A percentile compares a stretch with the other conserved stretches of the same genome.
These are phyloP conservation scores for Betta splendens DNA, from an alignment of 2,797 vertebrate genomes.

Conservation along the genomic window DNA sequence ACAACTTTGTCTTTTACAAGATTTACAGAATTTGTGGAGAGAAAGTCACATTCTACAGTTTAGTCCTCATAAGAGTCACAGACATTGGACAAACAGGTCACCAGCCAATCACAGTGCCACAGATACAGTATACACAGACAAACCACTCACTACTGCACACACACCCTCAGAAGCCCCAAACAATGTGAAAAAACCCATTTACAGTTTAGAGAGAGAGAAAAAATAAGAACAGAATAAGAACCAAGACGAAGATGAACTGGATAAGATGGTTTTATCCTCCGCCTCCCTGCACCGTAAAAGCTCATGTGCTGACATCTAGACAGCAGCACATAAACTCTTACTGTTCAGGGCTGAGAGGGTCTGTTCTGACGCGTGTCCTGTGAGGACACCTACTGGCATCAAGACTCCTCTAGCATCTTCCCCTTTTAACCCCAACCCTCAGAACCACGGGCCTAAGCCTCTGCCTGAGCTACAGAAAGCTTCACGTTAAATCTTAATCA, in stretches of 20 bases:
- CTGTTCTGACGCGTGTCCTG: neutral
- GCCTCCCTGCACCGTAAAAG: slow-evolving; percentile 86
- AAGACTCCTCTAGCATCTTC: too few species aligned
- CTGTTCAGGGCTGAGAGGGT: slow-evolving; percentile 83
- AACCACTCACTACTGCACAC: too few species aligned
- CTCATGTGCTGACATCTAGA: slow-evolving; percentile 79
- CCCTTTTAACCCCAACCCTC: too few species aligned
- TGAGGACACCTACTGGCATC: neutral
- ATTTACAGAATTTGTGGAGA: too few species aligned
- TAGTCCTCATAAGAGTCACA: too few species aligned
- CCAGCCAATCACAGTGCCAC: too few species aligned
- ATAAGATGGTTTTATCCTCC: slow-evolving; percentile 49
- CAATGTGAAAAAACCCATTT: neutral
- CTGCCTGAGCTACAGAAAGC: neutral
- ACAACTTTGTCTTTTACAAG: too few species aligned
- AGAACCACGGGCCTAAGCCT: neutral
- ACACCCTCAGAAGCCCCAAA: too few species aligned
- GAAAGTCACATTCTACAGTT: too few species aligned
- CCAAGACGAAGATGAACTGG: neutral
- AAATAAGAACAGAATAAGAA: neutral
- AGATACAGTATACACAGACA: too few species aligned
- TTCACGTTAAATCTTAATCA: neutral
- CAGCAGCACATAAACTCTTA: slow-evolving; percentile 92
- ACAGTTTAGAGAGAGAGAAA: neutral
- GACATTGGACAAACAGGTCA: too few species aligned